Percentiles rank a stretch among this genome's conserved stretches.
Conservation (phyloP, 2,888 invertebrate genomes). For the Phragmatobia fuliginosa region DNA sequence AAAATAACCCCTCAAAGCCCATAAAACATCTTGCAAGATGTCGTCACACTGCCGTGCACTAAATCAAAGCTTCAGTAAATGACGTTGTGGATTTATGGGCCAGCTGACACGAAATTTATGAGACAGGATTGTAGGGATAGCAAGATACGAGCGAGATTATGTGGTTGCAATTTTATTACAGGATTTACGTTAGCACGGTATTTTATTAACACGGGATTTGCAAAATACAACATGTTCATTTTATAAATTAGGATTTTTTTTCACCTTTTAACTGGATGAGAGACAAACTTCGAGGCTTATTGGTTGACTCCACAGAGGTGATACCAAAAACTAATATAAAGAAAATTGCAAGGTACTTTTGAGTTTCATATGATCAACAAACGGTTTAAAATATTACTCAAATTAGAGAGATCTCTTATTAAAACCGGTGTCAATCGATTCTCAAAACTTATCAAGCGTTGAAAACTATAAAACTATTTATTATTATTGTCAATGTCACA, state of each 20-base stretch:
- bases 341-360: too few species aligned
- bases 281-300: too few species aligned
- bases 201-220: background rate
- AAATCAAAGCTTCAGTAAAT: constrained; percentile 19
- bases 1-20: background rate
- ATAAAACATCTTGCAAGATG: constrained; percentile 10
- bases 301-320: too few species aligned
- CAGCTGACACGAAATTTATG: constrained; percentile 20
- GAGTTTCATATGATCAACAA: background rate
- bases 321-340: too few species aligned
- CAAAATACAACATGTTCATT: background rate
- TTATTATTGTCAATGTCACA: too few species aligned
- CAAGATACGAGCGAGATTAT: background rate
- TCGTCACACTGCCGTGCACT: constrained; percentile 10
- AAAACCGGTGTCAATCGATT: background rate
- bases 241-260: background rate
- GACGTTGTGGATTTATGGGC: constrained; percentile 15
- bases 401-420: background rate
- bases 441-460: background rate
- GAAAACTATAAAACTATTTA: background rate
- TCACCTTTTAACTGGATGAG: background rate
- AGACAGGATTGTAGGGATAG: constrained; percentile 6
- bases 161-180: constrained; percentile 1
- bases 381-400: background rate
- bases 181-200: background rate